phyloP scores from a whole-genome alignment of 2,113 vertebrate genomes.

The Pelvicachromis taeniatus region DNA sequence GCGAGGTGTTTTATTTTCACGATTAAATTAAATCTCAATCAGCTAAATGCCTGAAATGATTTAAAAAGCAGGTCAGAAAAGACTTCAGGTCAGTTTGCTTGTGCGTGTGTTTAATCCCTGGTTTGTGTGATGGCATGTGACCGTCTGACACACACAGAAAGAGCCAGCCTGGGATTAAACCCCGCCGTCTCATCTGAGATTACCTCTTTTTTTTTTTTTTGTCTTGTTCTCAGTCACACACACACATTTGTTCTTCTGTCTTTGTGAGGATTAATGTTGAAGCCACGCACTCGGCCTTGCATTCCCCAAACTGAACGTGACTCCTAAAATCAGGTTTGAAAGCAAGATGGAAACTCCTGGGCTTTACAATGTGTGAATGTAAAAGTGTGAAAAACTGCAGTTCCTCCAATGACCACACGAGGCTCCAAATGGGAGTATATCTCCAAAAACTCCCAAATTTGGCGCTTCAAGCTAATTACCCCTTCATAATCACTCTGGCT shows the following conservation, averaged over 20 bases:
- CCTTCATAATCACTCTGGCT: not conserved
- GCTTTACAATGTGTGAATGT: not conserved
- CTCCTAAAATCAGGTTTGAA: not conserved
- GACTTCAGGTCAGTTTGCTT: not conserved
- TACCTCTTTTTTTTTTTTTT: not conserved
- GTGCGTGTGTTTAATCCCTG: constrained; percentile 45
- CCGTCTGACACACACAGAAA: constrained; percentile 21
- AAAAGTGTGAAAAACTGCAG: not conserved
- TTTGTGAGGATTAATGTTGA: not conserved
- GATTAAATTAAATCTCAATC: not conserved
- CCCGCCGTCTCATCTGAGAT: constrained; percentile 47
- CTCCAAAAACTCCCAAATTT: not conserved
- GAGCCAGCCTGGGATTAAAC: constrained; percentile 43
- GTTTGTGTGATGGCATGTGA: constrained; percentile 50
- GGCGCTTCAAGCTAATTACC: not conserved
- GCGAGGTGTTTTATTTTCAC: accelerated
- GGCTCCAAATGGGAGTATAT: not conserved
- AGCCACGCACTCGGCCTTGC: not conserved
- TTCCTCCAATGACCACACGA: not conserved
- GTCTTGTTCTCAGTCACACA: not conserved
- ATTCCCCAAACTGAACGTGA: not conserved
- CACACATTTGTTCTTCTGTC: not conserved
- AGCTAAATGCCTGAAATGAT: not conserved
- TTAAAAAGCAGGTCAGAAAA: constrained; percentile 4
- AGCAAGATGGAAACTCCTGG: not conserved